Conservation (phyloP, 1,140 invertebrate species). For the Cydia amplana region DNA sequence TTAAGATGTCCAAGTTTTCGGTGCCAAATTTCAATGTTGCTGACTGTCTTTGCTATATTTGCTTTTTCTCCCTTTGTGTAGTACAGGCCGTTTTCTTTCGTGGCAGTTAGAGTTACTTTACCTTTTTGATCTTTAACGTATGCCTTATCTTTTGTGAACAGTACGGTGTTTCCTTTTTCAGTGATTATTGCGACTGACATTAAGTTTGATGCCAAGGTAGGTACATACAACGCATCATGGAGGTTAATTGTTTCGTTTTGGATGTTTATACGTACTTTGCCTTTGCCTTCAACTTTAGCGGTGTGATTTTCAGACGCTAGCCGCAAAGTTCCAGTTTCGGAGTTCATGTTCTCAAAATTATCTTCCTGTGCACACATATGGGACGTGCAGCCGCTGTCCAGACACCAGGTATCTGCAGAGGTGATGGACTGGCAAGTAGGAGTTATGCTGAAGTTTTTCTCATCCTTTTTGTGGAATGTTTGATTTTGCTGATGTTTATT, state of each 20-base stretch:
- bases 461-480: not conserved
- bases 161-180: conserved; percentile 16
- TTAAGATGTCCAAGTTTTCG: too few relatives aligned
- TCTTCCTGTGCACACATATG: conserved; percentile 29
- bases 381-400: conserved; percentile 35
- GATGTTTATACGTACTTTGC: conserved; percentile 17
- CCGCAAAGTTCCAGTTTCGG: not conserved
- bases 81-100: conserved; percentile 18
- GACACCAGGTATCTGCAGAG: conserved; percentile 7
- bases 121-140: conserved; percentile 5
- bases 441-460: not conserved
- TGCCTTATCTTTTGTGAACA: conserved; percentile 24
- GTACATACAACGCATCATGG: conserved; percentile 28
- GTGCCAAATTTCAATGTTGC: too few relatives aligned
- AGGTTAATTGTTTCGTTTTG: conserved; percentile 13
- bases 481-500: not conserved
- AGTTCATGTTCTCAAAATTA: conserved; percentile 18
- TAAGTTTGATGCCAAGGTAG: conserved; percentile 10
- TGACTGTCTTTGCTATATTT: too few relatives aligned
- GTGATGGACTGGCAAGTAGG: too few relatives aligned
- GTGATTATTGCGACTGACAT: conserved; percentile 23
- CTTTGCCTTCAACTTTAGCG: conserved; percentile 7
- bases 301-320: conserved; percentile 17
- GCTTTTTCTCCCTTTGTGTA: conserved; percentile 8
- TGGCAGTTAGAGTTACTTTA: conserved; percentile 18